phyloP scores from a whole-genome alignment of 2,888 invertebrate genomes.

The Drosophila anomelani region DNA sequence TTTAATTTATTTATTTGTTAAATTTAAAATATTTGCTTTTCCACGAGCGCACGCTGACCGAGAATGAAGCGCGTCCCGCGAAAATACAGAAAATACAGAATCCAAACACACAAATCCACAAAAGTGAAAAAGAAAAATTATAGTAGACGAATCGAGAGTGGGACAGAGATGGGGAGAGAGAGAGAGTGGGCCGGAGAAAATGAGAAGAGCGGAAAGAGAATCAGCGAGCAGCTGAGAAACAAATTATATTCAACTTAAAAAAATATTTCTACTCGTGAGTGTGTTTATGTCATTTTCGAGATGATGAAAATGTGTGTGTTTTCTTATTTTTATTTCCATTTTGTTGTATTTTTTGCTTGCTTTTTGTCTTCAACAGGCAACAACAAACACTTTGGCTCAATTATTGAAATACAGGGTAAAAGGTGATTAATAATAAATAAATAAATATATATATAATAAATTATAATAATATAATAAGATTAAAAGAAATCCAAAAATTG shows the following conservation, averaged over 20 bases:
- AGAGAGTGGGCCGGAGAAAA: background rate
- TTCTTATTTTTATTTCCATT: constrained; percentile 57
- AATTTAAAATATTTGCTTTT: constrained; percentile 56
- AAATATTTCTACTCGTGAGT: constrained; percentile 22
- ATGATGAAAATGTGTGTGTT: constrained; percentile 30
- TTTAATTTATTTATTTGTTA: background rate
- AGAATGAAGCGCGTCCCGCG: constrained; percentile 75
- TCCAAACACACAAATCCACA: constrained; percentile 55
- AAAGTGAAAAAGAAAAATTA: constrained; percentile 53
- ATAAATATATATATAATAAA: background rate
- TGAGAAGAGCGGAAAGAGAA: constrained; percentile 10
- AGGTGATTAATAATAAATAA: background rate
- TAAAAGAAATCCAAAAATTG: too few relatives aligned
- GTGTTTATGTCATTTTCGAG: constrained; percentile 26
- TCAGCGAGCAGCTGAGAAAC: constrained; percentile 55
- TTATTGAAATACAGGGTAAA: constrained; percentile 64
- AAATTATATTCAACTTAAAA: constrained; percentile 73
- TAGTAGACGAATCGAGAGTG: constrained; percentile 48
- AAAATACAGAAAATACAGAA: constrained; percentile 70
- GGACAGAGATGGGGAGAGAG: background rate
- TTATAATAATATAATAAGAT: too few relatives aligned
- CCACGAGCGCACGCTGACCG: constrained; percentile 70
- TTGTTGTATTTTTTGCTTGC: constrained; percentile 36
- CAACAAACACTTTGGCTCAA: constrained; percentile 62
- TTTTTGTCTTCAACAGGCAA: constrained; percentile 58